Base-by-base conservation (phyloP, 1,140 invertebrate species). In the Ladona fulva region DNA sequence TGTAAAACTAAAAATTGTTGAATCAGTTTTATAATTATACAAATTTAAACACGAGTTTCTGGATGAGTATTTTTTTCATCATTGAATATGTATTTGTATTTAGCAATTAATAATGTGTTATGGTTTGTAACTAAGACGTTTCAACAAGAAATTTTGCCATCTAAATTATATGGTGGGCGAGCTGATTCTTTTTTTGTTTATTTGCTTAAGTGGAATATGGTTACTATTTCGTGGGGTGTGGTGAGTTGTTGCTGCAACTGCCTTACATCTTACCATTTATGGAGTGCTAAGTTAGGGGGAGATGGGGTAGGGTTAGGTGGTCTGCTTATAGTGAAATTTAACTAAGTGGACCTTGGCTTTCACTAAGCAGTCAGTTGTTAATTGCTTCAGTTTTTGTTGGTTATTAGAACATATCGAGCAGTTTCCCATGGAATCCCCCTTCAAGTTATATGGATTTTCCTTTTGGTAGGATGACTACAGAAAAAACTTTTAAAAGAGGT, bases 11-110 rank as follows among this genome's bases (percentile, higher is more conserved):
- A 66, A 66, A 66, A 66, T 66, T 66, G 52, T 66, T 66, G 52
- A 66, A 66, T 66, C 52, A 66, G 52, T 66, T 66, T 66, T 66
- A 22, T 66, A 66, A 66, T 66, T 66, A 66, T 66, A 66, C 52
- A 66, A 66, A 66, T 66, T 66, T 66, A 66, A 66, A 66, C 29
- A 37, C 14, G 52, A 66, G 52, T 22, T 37, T 37, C 52, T 66
- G 52, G 52, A 16, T 66, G 52, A 66, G 3, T 66, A 66, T 66
- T 66, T 6, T 66, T 66, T 66, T 66, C 16, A 66, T 66, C 1
- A 19, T 66, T 3, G 52, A 22, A 22, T 66, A 66, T 66, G n/a
- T 16, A 19, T 66, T 11, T 66, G 52, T 66, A 66, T 19, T 66
- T 16, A 22, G 1, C 52, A 66, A 22, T 66, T 66, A 66, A 66